These are phyloP conservation scores for Electrona antarctica DNA, from an alignment of 2,113 vertebrate species.

Conservation along the genomic window DNA sequence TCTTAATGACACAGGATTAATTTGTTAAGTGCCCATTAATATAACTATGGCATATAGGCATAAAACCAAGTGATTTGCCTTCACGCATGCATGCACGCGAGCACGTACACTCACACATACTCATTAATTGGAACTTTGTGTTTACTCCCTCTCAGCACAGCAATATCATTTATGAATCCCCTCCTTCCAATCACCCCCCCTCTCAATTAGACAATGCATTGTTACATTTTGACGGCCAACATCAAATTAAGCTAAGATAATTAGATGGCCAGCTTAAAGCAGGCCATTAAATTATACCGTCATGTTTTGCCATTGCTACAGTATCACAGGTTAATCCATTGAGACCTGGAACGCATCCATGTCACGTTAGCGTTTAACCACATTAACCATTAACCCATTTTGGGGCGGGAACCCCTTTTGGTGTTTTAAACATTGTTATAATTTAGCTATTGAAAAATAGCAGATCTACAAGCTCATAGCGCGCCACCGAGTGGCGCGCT, in stretches of 20 bases:
- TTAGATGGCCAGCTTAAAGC: conserved; percentile 50
- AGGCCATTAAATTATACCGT: conserved; percentile 51
- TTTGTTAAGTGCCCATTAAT: no score
- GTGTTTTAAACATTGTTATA: no score
- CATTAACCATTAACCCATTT: no score
- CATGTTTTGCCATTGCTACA: conserved; percentile 45
- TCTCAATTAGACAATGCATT: conserved; percentile 47
- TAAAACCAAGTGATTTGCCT: no score
- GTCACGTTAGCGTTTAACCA: no score
- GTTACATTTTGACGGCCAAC: conserved; percentile 54
- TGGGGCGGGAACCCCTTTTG: no score
- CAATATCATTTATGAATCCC: conserved; percentile 16
- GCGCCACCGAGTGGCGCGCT: no score
- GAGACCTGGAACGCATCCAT: no score
- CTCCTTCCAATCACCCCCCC: background rate
- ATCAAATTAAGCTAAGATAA: conserved; percentile 62
- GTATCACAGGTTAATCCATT: conserved; percentile 19
- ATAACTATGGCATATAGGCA: no score
- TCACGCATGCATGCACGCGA: background rate
- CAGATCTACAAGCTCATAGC: no score
- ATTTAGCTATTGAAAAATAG: no score
- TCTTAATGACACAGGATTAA: no score
- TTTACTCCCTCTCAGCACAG: conserved; percentile 4
- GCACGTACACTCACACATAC: background rate
- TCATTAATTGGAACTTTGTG: background rate